Evolutionary conservation across 2,113 vertebrate genomes (phyloP).

Genomic region (Psammodynastes pulverulentus): DNA sequence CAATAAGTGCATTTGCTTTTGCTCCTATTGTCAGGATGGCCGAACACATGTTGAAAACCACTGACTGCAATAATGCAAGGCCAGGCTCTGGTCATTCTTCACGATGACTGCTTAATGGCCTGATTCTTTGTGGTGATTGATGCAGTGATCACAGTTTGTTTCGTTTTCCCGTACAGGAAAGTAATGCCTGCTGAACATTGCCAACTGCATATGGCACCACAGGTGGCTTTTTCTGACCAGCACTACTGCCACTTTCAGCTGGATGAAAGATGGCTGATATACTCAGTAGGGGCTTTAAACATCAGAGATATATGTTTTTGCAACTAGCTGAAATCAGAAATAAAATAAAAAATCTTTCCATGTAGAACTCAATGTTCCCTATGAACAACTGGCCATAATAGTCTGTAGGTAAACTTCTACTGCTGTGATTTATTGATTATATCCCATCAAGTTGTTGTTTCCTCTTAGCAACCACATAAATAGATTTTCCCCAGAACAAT

Average conservation of each 20-base stretch:
- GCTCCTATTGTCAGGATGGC: background rate
- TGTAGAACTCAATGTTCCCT: background rate
- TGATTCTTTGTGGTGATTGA: background rate
- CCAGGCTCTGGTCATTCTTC: background rate
- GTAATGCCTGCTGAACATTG: background rate
- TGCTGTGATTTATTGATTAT: background rate
- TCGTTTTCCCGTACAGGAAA: background rate
- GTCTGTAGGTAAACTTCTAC: background rate
- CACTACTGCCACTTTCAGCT: background rate
- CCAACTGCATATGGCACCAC: background rate
- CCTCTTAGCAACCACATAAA: background rate
- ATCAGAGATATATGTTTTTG: background rate
- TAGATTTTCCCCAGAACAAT: background rate
- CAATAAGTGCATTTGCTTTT: background rate
- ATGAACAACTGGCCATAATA: background rate
- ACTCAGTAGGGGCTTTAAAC: background rate
- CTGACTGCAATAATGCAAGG: background rate
- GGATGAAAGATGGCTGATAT: background rate
- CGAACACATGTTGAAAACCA: background rate
- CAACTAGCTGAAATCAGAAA: background rate
- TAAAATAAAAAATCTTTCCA: background rate
- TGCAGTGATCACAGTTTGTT: background rate
- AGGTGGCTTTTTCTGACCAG: background rate
- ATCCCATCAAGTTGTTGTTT: background rate
- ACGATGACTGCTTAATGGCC: slow-evolving; percentile 3